These are phyloP conservation scores for Papilio aristodemus DNA, from an alignment of 1,140 invertebrate genomes.

Conservation along the genomic window DNA sequence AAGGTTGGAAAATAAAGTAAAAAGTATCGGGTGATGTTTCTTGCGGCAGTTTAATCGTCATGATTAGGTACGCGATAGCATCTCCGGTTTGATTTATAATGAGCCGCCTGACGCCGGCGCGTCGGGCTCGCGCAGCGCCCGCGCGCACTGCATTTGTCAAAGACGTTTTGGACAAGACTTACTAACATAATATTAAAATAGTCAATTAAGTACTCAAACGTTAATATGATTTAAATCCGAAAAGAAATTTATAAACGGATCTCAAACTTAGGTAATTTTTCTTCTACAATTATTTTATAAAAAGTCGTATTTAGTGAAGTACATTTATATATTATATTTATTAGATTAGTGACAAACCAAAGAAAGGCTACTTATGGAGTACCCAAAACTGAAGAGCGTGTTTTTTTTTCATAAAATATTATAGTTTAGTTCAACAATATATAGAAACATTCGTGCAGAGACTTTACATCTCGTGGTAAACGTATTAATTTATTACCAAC, in stretches of 20 bases:
- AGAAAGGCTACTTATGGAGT: no score
- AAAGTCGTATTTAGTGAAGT: no score
- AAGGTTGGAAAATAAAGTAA: constrained; percentile 26
- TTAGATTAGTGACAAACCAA: no score
- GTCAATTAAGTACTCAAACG: background rate
- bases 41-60: constrained; percentile 38
- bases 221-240: no score
- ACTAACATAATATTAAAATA: background rate
- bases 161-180: background rate
- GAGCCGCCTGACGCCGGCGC: constrained; percentile 41
- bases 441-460: background rate
- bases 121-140: constrained; percentile 30
- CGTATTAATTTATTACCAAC: background rate
- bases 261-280: no score
- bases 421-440: background rate
- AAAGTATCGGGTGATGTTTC: constrained; percentile 20
- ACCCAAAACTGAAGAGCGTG: no score
- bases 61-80: constrained; percentile 52
- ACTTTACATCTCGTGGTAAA: background rate
- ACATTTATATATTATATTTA: no score
- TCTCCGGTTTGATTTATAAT: constrained; percentile 50
- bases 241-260: no score
- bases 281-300: no score
- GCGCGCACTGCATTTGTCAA: constrained; percentile 37
- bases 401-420: no score